These are phyloP conservation scores for Adineta ricciae DNA, from an alignment of 2,888 invertebrate species.

Conservation along the genomic window DNA sequence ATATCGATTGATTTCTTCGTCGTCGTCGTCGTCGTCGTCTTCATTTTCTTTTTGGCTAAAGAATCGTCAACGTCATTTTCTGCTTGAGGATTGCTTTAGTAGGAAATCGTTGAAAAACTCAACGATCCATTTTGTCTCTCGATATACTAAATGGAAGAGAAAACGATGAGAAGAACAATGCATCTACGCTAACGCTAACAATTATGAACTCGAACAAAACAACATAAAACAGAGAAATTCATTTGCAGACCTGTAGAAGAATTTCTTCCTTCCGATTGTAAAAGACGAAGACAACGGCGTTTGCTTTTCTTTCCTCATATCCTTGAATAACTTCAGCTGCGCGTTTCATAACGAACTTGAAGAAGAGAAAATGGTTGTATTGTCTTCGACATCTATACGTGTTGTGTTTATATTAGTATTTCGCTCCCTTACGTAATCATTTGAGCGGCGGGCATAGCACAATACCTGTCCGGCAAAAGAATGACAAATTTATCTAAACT, in stretches of 20 bases:
- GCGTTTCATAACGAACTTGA: background rate
- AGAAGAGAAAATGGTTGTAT: no score
- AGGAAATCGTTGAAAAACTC: background rate
- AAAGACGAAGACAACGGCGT: background rate
- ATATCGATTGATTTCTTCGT: background rate
- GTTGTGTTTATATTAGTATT: background rate
- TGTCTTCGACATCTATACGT: no score
- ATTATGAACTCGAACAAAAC: background rate
- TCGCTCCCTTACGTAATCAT: background rate
- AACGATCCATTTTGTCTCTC: background rate
- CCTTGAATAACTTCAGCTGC: background rate
- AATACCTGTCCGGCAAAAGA: background rate
- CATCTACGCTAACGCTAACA: background rate
- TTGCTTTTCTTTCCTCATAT: background rate
- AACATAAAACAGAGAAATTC: background rate
- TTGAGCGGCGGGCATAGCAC: background rate
- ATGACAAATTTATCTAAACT: background rate
- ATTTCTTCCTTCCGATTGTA: background rate
- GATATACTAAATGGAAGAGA: background rate
- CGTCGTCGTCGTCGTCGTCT: no score
- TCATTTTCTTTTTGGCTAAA: background rate
- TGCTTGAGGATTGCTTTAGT: background rate
- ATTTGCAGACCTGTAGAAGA: background rate
- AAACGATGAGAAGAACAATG: background rate
- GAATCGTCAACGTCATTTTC: background rate